Base-by-base conservation (phyloP, 2,113 vertebrate genomes). In the Holacanthus passer region DNA sequence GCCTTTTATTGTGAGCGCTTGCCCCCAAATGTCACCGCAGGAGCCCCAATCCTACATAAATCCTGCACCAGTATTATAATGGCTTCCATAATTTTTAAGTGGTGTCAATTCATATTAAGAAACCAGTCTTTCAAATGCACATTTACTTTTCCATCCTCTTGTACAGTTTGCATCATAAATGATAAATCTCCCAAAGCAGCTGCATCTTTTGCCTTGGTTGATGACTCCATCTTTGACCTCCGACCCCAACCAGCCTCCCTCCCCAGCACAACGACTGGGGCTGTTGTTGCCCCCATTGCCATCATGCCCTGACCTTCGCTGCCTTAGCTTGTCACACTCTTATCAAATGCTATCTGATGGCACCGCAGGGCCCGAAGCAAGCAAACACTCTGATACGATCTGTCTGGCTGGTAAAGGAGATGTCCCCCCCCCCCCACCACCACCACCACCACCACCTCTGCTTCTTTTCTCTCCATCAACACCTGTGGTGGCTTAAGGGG, bases 331-430 rank as follows among this genome's bases (percentile, higher is more conserved):
- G 91, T 91, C 88, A 81, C 78, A 53, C 31, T 52, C 88, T 79
- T 88, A 84, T 91, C 85, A 86, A 83, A 78, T 63, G 66, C 82
- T 81, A 83, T 85, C 89, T 90, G 86, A 87, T 84, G 81, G 81
- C 79, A 56, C 76, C 22, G 11, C 73, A 45, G 69, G 59, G 70
- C 85, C 77, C 0, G 4, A 53, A 86, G 89, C 83, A 50, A 89
- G 67, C 68, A 76, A 65, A 64, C 56, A 60, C 68, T 69, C 56
- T 71, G 81, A 88, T 91, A 73, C 29, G 3, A 86, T 89, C 85
- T 73, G 77, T 79, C 70, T 87, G 82, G 29, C 74, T 83, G 72
- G 37, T 72, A 60, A 71, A 76, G 66, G 71, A 76, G 81, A 59
- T 72, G 43, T 31, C 31, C 32, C 69, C 14, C 16, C 8, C 32